These are phyloP conservation scores for Margarornis squamiger DNA, from an alignment of 2,797 vertebrate genomes.

Conservation along the genomic window DNA sequence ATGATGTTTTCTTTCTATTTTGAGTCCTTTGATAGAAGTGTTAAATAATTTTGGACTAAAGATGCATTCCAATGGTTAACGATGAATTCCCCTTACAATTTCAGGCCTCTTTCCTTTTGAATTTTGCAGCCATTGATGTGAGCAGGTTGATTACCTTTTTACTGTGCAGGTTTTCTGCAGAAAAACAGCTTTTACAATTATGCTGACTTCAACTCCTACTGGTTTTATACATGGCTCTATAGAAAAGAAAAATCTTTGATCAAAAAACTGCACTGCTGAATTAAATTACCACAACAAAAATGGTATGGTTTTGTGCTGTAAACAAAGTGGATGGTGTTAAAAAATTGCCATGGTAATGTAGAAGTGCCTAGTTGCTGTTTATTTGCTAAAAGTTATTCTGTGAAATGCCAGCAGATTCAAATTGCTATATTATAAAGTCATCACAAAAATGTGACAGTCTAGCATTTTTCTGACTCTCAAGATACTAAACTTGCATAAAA, in stretches of 20 bases:
- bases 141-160: neutral
- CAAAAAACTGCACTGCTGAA: neutral
- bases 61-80: neutral
- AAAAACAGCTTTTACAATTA: neutral
- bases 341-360: neutral
- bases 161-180: neutral
- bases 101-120: neutral
- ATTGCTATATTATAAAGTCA: neutral
- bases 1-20: neutral
- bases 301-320: neutral
- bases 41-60: neutral
- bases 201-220: neutral
- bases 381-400: neutral
- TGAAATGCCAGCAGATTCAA: neutral
- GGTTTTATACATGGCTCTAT: neutral
- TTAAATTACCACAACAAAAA: neutral
- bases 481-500: neutral
- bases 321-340: neutral
- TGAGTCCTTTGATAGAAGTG: neutral
- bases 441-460: neutral
- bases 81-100: neutral
- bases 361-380: neutral
- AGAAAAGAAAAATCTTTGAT: neutral
- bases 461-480: neutral
- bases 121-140: neutral